These are phyloP conservation scores for Scylla paramamosain DNA, from an alignment of 1,140 invertebrate genomes.

Conservation along the genomic window DNA sequence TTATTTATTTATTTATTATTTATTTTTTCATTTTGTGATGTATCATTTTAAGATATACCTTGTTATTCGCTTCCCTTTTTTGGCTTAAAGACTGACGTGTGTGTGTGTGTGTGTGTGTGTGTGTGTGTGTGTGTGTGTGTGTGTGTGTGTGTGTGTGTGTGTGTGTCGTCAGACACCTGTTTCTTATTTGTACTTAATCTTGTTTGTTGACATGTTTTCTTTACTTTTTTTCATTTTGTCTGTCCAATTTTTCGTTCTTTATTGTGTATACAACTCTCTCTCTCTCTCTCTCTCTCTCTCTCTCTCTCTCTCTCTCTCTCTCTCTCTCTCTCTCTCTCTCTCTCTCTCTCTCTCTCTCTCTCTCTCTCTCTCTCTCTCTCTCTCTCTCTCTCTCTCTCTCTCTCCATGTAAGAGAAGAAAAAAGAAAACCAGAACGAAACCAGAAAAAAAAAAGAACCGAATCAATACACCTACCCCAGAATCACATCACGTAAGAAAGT, in stretches of 20 bases:
- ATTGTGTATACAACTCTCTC: not conserved
- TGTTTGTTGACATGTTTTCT: not conserved
- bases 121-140: not conserved
- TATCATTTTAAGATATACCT: no score
- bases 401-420: no score
- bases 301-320: constrained; percentile 12
- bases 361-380: not conserved
- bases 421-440: not conserved
- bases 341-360: constrained; percentile 4
- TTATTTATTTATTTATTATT: no score
- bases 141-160: not conserved
- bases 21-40: no score
- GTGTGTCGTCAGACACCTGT: not conserved
- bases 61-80: no score
- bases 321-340: constrained; percentile 21
- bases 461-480: not conserved
- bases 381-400: constrained; percentile 21
- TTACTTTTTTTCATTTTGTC: not conserved
- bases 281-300: constrained; percentile 21
- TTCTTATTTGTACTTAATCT: not conserved
- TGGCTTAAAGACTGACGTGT: not conserved
- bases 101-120: constrained; percentile 17
- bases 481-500: not conserved
- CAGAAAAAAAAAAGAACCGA: not conserved
- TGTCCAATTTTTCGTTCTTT: not conserved